Conservation (phyloP, 2,797 vertebrate species). For the Malurus leucopterus region DNA sequence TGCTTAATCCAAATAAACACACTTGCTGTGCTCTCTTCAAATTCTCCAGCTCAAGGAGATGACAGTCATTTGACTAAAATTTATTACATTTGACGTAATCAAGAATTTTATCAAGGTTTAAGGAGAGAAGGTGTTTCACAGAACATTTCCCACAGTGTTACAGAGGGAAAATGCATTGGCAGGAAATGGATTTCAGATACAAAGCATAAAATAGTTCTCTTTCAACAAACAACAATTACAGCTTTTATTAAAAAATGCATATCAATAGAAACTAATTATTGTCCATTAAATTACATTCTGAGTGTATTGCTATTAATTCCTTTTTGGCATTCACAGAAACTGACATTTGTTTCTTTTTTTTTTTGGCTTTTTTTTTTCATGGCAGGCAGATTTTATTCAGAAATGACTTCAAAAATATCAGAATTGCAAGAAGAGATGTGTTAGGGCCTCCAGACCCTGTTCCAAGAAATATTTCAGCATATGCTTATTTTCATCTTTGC, state of each 20-base stretch:
- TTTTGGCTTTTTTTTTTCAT: not conserved
- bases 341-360: not conserved
- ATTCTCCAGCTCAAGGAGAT: conserved; percentile 29
- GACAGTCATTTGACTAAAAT: conserved; percentile 45
- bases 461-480: conserved; percentile 40
- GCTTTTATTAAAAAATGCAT: conserved; percentile 24
- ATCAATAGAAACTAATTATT: conserved; percentile 39
- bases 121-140: conserved; percentile 29
- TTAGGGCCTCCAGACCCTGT: not conserved
- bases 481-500: conserved; percentile 29
- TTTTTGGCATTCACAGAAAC: not conserved
- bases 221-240: conserved; percentile 24
- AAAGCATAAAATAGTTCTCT: not conserved
- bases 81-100: conserved; percentile 27
- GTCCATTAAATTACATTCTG: conserved; percentile 18
- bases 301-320: not conserved
- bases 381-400: conserved; percentile 9
- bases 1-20: conserved; percentile 45
- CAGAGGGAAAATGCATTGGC: not conserved
- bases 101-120: conserved; percentile 46
- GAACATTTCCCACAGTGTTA: conserved; percentile 19
- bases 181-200: conserved; percentile 46
- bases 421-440: not conserved
- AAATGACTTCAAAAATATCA: not conserved
- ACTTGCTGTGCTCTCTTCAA: conserved; percentile 34